Evolutionary conservation across 2,888 invertebrate genomes (phyloP).

Genomic region (Actias luna): DNA sequence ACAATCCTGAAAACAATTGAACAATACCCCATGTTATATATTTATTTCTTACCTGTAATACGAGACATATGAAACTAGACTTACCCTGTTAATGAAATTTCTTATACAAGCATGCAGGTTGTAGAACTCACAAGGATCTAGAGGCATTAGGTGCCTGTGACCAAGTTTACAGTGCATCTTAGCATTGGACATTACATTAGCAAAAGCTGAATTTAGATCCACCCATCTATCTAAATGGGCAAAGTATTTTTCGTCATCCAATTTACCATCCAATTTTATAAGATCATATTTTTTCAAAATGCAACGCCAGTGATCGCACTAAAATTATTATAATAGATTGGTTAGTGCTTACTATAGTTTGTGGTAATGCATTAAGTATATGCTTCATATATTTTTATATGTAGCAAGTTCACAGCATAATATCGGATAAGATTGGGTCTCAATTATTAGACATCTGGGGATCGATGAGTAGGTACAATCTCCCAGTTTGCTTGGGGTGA

Average conservation of each 20-base stretch:
- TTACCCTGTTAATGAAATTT: constrained; percentile 46
- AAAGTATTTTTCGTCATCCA: constrained; percentile 50
- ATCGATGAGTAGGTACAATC: no score
- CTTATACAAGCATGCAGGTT: constrained; percentile 49
- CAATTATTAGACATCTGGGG: no score
- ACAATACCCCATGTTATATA: background rate
- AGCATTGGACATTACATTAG: constrained; percentile 41
- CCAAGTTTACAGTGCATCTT: constrained; percentile 46
- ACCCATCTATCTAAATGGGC: constrained; percentile 58
- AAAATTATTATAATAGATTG: constrained; percentile 27
- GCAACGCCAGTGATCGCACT: constrained; percentile 59
- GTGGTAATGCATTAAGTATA: no score
- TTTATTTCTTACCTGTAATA: background rate
- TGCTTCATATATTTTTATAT: no score
- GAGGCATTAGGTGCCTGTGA: constrained; percentile 36
- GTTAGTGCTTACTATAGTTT: no score
- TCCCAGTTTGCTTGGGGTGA: no score
- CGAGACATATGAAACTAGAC: constrained; percentile 7
- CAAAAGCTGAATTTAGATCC: constrained; percentile 49
- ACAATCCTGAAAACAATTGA: constrained; percentile 55
- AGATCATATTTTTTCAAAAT: constrained; percentile 50
- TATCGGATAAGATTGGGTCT: no score
- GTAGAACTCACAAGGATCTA: constrained; percentile 44
- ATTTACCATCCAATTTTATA: constrained; percentile 26
- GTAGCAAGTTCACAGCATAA: no score